A percentile compares a stretch with the other conserved stretches of the same genome.
These are phyloP conservation scores for Panurus biarmicus DNA, from an alignment of 2,113 vertebrate species.

Conservation along the genomic window DNA sequence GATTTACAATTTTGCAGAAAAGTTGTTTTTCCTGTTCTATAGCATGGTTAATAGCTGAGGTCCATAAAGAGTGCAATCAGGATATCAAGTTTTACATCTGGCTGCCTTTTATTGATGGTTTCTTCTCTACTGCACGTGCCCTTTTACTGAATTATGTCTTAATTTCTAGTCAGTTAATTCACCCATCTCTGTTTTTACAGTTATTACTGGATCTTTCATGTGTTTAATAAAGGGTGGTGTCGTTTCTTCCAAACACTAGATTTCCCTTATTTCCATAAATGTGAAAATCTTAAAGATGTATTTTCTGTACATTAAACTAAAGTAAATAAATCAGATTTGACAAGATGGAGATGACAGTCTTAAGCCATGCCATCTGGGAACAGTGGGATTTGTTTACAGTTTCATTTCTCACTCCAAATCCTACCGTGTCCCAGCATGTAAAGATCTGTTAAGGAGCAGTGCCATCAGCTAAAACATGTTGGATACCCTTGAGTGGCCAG, in stretches of 20 bases:
- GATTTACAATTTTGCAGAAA: background rate
- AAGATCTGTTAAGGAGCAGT: background rate
- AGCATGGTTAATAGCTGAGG: background rate
- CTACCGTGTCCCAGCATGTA: background rate
- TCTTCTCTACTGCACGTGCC: background rate
- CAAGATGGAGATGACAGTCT: conserved; percentile 11
- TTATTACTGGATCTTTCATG: background rate
- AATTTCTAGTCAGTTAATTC: background rate
- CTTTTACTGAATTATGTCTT: background rate
- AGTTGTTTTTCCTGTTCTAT: background rate
- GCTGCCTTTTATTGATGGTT: background rate
- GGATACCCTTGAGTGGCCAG: background rate
- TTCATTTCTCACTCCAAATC: conserved; percentile 22
- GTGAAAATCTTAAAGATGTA: background rate
- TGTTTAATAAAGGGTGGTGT: background rate
- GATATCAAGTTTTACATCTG: background rate
- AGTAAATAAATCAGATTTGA: conserved; percentile 19
- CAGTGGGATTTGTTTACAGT: conserved; percentile 40
- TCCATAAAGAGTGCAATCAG: background rate
- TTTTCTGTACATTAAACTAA: background rate
- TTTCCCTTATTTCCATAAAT: background rate
- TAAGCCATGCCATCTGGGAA: conserved; percentile 39
- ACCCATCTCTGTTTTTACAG: background rate
- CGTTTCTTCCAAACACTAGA: background rate
- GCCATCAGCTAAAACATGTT: background rate